phyloP scores from a whole-genome alignment of 37 sponge, comb jelly and placozoan genomes.

The Aplysina aerophoba region DNA sequence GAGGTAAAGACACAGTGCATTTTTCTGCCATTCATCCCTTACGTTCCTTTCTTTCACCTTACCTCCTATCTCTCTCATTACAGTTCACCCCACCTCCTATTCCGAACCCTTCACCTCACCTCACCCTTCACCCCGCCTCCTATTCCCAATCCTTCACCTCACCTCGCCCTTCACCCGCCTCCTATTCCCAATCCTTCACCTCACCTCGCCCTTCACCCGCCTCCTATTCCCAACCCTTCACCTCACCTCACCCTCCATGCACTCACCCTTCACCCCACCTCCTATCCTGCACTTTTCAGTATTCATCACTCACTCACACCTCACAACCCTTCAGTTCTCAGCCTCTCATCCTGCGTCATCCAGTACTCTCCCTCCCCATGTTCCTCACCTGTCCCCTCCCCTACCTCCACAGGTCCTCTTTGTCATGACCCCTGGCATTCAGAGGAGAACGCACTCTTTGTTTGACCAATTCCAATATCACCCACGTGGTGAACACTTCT shows the following conservation, averaged over 20 bases:
- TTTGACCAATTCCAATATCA: slow-evolving; percentile 54
- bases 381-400: background rate
- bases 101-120: background rate
- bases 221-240: background rate
- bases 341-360: too few relatives aligned
- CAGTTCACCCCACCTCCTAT: background rate
- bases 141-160: too few relatives aligned
- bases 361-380: too few relatives aligned
- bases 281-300: too few relatives aligned
- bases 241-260: background rate
- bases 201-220: too few relatives aligned
- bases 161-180: too few relatives aligned
- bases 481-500: slow-evolving; percentile 47
- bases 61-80: background rate
- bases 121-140: background rate
- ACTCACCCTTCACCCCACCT: too few relatives aligned
- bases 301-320: too few relatives aligned
- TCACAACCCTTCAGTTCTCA: too few relatives aligned
- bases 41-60: too few relatives aligned
- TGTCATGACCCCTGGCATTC: slow-evolving; percentile 61
- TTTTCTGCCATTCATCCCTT: too few relatives aligned
- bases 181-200: too few relatives aligned
- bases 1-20: slow-evolving; percentile 67
- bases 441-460: slow-evolving; percentile 34
- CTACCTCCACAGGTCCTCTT: slow-evolving; percentile 51